Percentiles rank a stretch among this genome's conserved stretches.
These are phyloP conservation scores for Euphonia xanthogaster DNA, from an alignment of 2,797 vertebrate genomes.

Conservation along the genomic window DNA sequence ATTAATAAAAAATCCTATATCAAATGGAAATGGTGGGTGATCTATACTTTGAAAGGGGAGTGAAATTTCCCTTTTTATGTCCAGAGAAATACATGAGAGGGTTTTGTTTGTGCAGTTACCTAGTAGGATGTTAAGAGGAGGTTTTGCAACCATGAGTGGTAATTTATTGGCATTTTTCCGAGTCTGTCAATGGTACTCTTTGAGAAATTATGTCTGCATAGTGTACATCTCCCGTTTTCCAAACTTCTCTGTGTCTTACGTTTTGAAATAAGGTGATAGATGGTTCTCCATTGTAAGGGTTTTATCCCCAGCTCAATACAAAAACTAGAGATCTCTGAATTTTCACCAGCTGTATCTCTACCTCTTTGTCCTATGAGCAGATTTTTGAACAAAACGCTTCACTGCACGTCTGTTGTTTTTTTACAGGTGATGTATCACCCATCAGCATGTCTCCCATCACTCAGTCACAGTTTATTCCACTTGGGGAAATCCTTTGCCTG, in stretches of 20 bases:
- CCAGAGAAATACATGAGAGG: neutral
- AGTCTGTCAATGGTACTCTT: neutral
- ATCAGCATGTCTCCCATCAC: constrained; percentile 99
- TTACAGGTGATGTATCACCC: constrained; percentile 97
- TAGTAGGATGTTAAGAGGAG: neutral
- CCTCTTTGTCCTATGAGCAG: neutral
- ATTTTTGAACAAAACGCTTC: constrained; percentile 7
- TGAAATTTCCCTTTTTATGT: neutral
- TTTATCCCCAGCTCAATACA: neutral
- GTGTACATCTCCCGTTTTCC: neutral
- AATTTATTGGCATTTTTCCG: neutral
- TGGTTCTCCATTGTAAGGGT: neutral
- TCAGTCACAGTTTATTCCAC: constrained; percentile 98
- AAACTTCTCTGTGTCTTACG: neutral
- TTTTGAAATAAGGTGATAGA: neutral
- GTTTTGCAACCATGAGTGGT: neutral
- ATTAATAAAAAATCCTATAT: neutral
- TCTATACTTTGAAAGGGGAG: neutral
- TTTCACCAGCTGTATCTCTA: neutral
- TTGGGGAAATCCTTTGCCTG: constrained; percentile 97
- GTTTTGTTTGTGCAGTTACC: neutral
- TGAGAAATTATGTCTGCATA: neutral
- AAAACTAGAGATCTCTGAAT: neutral
- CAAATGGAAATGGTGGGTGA: neutral
- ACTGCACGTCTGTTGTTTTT: constrained; percentile 59